Conservation (phyloP, 2,888 invertebrate species). For the Pristionchus japonicus region DNA sequence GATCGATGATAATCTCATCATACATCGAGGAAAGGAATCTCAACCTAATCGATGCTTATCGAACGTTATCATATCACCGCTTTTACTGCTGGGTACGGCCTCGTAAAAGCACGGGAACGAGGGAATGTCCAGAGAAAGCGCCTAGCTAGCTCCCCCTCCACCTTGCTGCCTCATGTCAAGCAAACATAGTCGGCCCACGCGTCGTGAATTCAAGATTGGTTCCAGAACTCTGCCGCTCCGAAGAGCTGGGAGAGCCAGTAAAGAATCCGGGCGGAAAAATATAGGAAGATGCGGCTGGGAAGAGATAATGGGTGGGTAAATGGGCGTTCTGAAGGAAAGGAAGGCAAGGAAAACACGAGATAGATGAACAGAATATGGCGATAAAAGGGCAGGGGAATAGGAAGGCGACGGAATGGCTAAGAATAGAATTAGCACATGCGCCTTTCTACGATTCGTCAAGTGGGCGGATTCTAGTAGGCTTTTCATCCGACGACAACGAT, state of each 20-base stretch:
- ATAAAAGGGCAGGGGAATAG: not conserved
- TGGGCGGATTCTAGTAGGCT: slow-evolving; percentile 24
- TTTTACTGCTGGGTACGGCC: not conserved
- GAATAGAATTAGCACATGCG: not conserved
- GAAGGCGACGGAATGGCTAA: not conserved
- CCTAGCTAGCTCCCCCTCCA: not conserved
- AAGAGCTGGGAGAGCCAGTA: not conserved
- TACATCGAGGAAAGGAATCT: not conserved
- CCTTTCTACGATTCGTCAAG: not conserved
- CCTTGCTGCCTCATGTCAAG: not conserved
- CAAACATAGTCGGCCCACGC: not conserved
- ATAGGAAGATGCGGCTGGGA: not conserved
- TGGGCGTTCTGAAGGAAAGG: not conserved
- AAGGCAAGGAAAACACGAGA: not conserved
- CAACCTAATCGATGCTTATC: not conserved
- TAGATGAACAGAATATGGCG: not conserved
- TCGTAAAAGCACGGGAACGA: slow-evolving; percentile 11
- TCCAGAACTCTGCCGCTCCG: not conserved
- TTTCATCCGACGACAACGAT: not conserved
- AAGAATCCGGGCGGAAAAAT: not conserved
- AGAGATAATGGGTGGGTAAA: not conserved
- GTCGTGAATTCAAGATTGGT: not conserved
- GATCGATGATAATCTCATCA: slow-evolving; percentile 1
- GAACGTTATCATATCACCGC: not conserved
- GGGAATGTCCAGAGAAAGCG: not conserved